Base-by-base conservation (phyloP, 2,888 invertebrate genomes). In the Drosophila monieri region DNA sequence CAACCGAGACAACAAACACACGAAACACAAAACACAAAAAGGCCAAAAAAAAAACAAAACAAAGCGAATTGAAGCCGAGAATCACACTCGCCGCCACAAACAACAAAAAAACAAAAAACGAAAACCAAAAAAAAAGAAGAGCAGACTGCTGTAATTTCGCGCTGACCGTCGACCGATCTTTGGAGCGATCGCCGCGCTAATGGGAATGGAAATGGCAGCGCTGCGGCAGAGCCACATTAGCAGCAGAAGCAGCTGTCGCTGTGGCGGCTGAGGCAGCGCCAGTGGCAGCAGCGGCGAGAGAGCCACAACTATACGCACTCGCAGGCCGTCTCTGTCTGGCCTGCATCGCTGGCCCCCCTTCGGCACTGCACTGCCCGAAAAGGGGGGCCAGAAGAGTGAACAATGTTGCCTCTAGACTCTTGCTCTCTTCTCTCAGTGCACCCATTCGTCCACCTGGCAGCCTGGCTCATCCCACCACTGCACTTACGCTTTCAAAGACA, bases 141-240 rank as follows among this genome's bases (percentile, higher is more conserved):
- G 54, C 66, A 73, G 58, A 61, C 48, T 52, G 52, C 57, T 65
- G 78, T 68, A 81, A 85, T 78, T 78, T 85, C 74, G 81, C 87
- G 81, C 85, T 74, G 73, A 54, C 78, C 78, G 81, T 78, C 81
- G 85, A 81, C 85, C 85, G 85, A 87, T 87, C 88, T 85, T 69
- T 77, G 61, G 68, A 85, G 74, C 78, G 80, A 81, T 87, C 81
- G 85, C 74, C 84, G 81, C 81, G 75, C 74, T 78, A 87, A 87
- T 81, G 64, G 64, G 53, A 80, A 69, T 81, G 85, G 76, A 84
- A 80, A 71, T 47, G 54, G 61, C 77, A 53, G 51, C 55, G 62
- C 64, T 48, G 49, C 53, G 15, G 48, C 73, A 49, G 41, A 37
- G 46, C 27, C 23, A 46, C 30, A 46, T 18, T 25, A 30, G 32